These are phyloP conservation scores for Physocephala rufipes DNA, from an alignment of 2,888 invertebrate species.

Conservation along the genomic window DNA sequence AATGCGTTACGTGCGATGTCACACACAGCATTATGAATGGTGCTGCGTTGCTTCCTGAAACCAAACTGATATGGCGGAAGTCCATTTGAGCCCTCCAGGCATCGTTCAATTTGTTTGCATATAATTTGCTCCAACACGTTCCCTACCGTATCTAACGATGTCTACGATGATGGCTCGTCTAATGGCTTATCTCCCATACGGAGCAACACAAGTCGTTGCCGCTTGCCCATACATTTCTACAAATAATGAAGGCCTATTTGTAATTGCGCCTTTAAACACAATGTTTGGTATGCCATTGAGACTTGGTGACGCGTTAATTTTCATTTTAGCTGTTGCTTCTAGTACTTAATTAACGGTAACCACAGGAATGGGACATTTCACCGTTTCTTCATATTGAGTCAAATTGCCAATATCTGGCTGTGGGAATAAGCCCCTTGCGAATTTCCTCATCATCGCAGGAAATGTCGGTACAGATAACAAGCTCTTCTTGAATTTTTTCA, in stretches of 20 bases:
- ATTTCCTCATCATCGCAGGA: too few relatives aligned
- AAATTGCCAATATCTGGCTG: too few relatives aligned
- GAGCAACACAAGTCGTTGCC: neutral
- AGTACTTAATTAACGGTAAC: too few relatives aligned
- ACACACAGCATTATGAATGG: neutral
- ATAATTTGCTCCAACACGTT: neutral
- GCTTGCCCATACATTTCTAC: neutral
- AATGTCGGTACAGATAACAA: too few relatives aligned
- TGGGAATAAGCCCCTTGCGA: too few relatives aligned
- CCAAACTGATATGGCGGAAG: too few relatives aligned
- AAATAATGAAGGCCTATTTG: neutral
- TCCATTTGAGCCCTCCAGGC: neutral
- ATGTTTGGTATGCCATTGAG: conserved; percentile 1
- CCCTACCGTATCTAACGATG: neutral
- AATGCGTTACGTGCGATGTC: neutral
- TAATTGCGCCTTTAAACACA: neutral
- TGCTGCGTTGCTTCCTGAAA: neutral
- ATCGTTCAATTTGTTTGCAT: neutral
- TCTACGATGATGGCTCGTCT: neutral
- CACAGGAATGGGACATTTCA: too few relatives aligned
- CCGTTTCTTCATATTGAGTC: too few relatives aligned
- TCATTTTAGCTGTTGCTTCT: too few relatives aligned
- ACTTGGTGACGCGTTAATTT: neutral
- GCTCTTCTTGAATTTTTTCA: too few relatives aligned
- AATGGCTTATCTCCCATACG: neutral